These are phyloP conservation scores for Cheilosia urbana DNA, from an alignment of 2,888 invertebrate genomes.

Conservation along the genomic window DNA sequence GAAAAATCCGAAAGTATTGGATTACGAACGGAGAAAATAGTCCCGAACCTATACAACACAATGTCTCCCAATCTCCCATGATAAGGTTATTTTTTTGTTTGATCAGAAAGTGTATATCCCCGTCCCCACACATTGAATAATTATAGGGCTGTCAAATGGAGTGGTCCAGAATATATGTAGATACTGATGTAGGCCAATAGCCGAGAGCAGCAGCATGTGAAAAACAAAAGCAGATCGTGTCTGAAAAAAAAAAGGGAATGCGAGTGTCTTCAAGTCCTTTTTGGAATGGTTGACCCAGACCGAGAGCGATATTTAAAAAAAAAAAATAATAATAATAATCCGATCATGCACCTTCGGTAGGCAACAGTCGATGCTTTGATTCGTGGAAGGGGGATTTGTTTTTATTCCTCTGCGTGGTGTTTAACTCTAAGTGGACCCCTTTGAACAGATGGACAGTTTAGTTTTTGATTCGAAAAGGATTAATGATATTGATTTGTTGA, in stretches of 20 bases:
- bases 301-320: conserved; percentile 58
- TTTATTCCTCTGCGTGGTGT: background rate
- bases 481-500: conserved; percentile 70
- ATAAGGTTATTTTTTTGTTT: conserved; percentile 84
- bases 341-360: conserved; percentile 62
- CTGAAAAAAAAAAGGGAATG: conserved; percentile 38
- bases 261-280: conserved; percentile 61
- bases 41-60: conserved; percentile 37
- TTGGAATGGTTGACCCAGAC: conserved; percentile 54
- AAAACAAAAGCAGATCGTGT: conserved; percentile 68
- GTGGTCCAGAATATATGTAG: conserved; percentile 24
- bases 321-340: no score
- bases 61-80: conserved; percentile 81
- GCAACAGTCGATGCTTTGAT: conserved; percentile 58
- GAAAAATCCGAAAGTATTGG: conserved; percentile 59
- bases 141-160: conserved; percentile 83
- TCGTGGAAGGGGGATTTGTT: conserved; percentile 62
- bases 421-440: conserved; percentile 44
- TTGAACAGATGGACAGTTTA: conserved; percentile 63
- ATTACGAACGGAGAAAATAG: conserved; percentile 43
- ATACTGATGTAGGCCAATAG: conserved; percentile 47
- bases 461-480: conserved; percentile 62
- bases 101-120: conserved; percentile 84
- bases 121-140: conserved; percentile 81
- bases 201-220: conserved; percentile 57